Evolutionary conservation across 2,888 invertebrate species (phyloP).

Genomic region (Chironomus riparius): DNA sequence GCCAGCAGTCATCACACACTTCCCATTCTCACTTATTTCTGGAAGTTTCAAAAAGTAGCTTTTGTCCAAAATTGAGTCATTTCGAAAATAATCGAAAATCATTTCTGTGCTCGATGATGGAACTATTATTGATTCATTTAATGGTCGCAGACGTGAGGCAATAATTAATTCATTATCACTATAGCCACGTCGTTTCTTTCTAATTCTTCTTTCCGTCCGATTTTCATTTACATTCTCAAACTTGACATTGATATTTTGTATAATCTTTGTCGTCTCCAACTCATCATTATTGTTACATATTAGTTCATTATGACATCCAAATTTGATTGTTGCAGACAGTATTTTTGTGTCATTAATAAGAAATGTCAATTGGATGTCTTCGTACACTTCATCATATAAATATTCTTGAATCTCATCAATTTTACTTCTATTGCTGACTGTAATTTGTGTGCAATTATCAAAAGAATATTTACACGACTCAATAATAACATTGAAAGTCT

Average conservation of each 20-base stretch:
- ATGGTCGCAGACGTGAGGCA: neutral
- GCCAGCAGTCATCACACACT: neutral
- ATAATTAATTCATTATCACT: neutral
- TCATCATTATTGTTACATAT: neutral
- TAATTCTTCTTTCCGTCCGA: neutral
- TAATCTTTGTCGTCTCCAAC: neutral
- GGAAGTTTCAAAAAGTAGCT: constrained; percentile 3
- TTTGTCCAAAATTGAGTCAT: neutral
- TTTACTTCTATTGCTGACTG: neutral
- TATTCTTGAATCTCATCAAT: neutral
- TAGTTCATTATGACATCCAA: neutral
- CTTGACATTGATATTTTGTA: neutral
- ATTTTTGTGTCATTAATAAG: neutral
- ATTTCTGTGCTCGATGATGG: neutral
- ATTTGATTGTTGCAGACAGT: neutral
- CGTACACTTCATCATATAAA: neutral
- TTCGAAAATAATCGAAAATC: constrained; percentile 2
- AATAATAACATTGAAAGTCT: neutral
- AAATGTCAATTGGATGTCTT: constrained; percentile 8
- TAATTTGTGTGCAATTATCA: neutral
- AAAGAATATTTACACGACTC: neutral
- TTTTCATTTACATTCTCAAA: constrained; percentile 5
- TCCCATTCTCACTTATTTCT: neutral
- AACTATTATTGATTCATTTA: neutral
- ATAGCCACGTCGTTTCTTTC: neutral